Conservation (phyloP, 2,888 invertebrate species). For the Coleophora flavipennella region DNA sequence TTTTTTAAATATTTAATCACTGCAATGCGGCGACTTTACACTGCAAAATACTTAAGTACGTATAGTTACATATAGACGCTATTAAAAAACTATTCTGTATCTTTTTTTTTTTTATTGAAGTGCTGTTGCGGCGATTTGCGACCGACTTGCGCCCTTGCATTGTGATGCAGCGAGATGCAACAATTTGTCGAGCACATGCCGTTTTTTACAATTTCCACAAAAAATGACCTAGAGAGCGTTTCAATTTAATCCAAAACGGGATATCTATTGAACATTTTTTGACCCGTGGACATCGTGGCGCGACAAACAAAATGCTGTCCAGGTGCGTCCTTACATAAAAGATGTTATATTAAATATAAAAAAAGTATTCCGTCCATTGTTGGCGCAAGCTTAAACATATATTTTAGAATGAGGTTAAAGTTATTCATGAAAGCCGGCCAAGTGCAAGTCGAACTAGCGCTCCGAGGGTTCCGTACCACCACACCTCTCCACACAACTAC, state of each 20-base stretch:
- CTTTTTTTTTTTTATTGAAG: slow-evolving; percentile 41
- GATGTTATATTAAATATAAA: slow-evolving; percentile 19
- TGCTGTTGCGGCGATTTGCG: slow-evolving; percentile 45
- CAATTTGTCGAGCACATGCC: slow-evolving; percentile 69
- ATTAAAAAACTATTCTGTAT: slow-evolving; percentile 25
- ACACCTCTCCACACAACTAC: no score
- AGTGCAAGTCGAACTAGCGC: no score
- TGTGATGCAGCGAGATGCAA: slow-evolving; percentile 66
- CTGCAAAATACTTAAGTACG: no score
- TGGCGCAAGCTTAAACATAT: slow-evolving; percentile 21
- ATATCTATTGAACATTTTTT: slow-evolving; percentile 59
- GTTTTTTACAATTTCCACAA: slow-evolving; percentile 39
- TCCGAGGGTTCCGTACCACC: no score
- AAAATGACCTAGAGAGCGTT: slow-evolving; percentile 61
- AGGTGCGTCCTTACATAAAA: slow-evolving; percentile 57
- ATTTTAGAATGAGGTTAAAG: neutral
- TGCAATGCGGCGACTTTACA: no score
- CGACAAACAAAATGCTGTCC: slow-evolving; percentile 48
- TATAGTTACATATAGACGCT: no score
- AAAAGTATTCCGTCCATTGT: slow-evolving; percentile 19
- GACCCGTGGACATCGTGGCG: slow-evolving; percentile 53
- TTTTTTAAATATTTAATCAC: no score
- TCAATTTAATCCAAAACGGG: slow-evolving; percentile 41
- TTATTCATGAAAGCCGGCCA: no score
- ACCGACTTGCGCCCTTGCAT: slow-evolving; percentile 32